Evolutionary conservation across 2,888 invertebrate genomes (phyloP), one percentile per base, ranked within the genome.

Genomic region (Emmelina monodactyla): DNA sequence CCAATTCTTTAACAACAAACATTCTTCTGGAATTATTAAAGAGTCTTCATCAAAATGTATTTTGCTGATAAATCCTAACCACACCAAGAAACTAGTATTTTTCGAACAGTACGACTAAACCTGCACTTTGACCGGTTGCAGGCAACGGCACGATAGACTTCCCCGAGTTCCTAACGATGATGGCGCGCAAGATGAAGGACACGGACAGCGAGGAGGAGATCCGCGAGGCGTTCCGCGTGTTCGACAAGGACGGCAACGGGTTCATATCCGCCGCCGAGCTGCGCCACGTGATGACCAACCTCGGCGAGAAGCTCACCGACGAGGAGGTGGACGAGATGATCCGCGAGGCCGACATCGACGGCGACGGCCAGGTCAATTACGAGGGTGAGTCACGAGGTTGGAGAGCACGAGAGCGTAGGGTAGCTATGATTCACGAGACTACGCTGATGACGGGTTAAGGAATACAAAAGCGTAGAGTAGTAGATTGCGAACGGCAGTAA

Each of bases 141-240:
- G 97, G 97, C 65, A 98, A 98, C 82, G 98, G 98, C 66, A 98
- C 97, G 75, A 98, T 99, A 82, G 98, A 99, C 85, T 99, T 99
- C 83, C 97, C 97, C 58, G 98, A 99, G 84, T 99, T 99, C 86
- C 88, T 99, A 63, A 97, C 97, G 71, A 98, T 99, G 97, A 99
- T 99, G 98, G 98, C 98, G 63, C 89, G 97, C 68, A 99, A 98
- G 88, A 97, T 98, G 96, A 97, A 98, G 82, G 97, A 98, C 84
- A 97, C 97, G 51, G 98, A 99, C 83, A 93, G 95, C 75, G 97
- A 97, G 86, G 97, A 97, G 81, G 97, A 98, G 83, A 97, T 98
- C 79, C 90, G 97, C 78, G 97, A 98, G 82, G 97, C 97, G 55
- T 94, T 97, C 90, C 89, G 97, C 83, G 97, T 95, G 58, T 97